These are phyloP conservation scores for Cyclophora albipunctata DNA, from an alignment of 2,888 invertebrate genomes.

Conservation along the genomic window DNA sequence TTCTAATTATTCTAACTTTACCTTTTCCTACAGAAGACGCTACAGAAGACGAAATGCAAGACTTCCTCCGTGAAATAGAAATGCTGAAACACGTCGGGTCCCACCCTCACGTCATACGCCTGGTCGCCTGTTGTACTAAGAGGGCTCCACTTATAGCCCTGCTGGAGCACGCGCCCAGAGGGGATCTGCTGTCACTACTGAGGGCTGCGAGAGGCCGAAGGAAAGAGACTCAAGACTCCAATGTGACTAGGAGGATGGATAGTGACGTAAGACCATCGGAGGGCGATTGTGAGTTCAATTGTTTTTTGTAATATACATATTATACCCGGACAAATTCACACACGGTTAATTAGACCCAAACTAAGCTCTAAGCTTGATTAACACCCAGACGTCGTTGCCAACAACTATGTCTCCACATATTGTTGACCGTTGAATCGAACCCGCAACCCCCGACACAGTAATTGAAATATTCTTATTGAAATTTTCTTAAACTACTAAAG, in stretches of 20 bases:
- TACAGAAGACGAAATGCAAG: conserved; percentile 76
- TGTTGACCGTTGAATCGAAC: too few relatives aligned
- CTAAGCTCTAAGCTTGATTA: too few relatives aligned
- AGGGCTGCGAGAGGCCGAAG: conserved; percentile 62
- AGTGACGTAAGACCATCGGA: conserved; percentile 63
- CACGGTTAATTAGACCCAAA: too few relatives aligned
- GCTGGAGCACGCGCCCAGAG: conserved; percentile 86
- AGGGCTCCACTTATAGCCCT: conserved; percentile 82
- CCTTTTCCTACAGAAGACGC: conserved; percentile 59
- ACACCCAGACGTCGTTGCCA: too few relatives aligned
- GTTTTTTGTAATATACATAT: not conserved
- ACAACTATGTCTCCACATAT: too few relatives aligned
- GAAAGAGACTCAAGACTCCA: conserved; percentile 41
- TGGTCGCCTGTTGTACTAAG: conserved; percentile 84
- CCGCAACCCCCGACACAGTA: too few relatives aligned
- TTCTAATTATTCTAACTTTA: too few relatives aligned
- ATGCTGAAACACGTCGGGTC: conserved; percentile 85
- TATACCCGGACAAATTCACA: too few relatives aligned
- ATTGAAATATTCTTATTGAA: too few relatives aligned
- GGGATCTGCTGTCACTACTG: conserved; percentile 81
- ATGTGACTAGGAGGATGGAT: conserved; percentile 64
- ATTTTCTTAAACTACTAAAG: too few relatives aligned
- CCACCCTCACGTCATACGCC: conserved; percentile 84
- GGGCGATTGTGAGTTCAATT: conserved; percentile 72
- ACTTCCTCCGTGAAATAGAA: conserved; percentile 84